Percentiles rank a stretch among this genome's conserved stretches.
phyloP scores from a whole-genome alignment of 2,888 invertebrate genomes.

The Notodonta dromedarius region DNA sequence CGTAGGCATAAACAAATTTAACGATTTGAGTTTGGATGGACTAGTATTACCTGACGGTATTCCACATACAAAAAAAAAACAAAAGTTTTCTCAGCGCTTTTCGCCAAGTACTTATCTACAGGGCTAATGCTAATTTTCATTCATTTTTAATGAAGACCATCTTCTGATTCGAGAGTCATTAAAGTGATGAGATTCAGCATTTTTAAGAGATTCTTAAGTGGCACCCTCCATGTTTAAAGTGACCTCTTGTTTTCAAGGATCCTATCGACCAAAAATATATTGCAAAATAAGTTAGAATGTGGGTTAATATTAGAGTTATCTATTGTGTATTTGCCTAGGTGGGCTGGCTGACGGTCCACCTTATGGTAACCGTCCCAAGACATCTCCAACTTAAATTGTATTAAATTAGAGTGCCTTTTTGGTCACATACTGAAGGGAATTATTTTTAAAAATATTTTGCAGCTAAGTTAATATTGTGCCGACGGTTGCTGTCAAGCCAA shows the following conservation, averaged over 20 bases:
- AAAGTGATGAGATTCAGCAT: constrained; percentile 28
- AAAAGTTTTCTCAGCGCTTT: no score
- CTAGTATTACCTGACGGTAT: no score
- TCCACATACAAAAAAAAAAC: no score
- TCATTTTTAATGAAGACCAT: neutral
- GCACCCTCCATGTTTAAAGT: neutral
- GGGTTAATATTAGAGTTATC: neutral
- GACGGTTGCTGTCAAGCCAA: neutral
- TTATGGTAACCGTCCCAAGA: no score
- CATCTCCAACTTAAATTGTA: no score
- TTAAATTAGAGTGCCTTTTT: neutral
- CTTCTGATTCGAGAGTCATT: constrained; percentile 7
- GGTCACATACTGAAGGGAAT: neutral
- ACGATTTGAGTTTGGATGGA: no score
- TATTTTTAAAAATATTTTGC: no score
- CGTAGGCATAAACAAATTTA: no score
- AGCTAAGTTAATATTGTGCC: neutral
- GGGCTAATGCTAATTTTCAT: no score
- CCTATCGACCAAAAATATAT: neutral
- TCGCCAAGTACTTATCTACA: no score
- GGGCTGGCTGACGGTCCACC: no score
- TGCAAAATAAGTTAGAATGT: neutral
- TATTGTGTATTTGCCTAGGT: neutral
- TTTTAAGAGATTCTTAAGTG: constrained; percentile 21
- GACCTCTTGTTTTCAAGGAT: neutral